Evolutionary conservation across 2,797 vertebrate species (phyloP).

Genomic region (Scolopax rusticola): DNA sequence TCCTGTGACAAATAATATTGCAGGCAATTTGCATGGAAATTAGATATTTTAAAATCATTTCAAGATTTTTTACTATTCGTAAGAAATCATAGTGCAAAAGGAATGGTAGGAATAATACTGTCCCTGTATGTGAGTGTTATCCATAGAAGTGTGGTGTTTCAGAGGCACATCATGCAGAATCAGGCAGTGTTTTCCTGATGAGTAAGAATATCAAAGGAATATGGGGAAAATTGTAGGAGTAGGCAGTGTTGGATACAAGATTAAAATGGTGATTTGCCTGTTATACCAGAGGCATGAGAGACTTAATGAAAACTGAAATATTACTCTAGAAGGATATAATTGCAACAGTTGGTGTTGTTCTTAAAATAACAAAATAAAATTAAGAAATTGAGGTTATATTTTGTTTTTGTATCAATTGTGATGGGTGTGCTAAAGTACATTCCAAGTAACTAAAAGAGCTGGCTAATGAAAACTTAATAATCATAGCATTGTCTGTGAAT

Average conservation of each 20-base stretch:
- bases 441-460: neutral
- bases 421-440: neutral
- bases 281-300: neutral
- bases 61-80: neutral
- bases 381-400: neutral
- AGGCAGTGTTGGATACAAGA: neutral
- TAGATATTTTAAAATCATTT: constrained; percentile 4
- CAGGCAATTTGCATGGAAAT: constrained; percentile 16
- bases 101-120: neutral
- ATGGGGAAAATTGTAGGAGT: neutral
- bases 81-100: neutral
- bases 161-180: neutral
- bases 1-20: neutral
- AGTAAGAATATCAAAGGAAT: neutral
- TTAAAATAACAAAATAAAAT: neutral
- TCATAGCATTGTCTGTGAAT: neutral
- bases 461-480: neutral
- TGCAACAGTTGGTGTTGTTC: neutral
- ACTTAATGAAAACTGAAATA: neutral
- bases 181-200: neutral
- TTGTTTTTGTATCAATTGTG: neutral
- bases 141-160: neutral
- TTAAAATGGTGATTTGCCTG: neutral
- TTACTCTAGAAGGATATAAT: neutral
- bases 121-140: neutral